A percentile compares a stretch with the other conserved stretches of the same genome.
Evolutionary conservation across 2,113 vertebrate species (phyloP).

Genomic region (Delphinapterus leucas): DNA sequence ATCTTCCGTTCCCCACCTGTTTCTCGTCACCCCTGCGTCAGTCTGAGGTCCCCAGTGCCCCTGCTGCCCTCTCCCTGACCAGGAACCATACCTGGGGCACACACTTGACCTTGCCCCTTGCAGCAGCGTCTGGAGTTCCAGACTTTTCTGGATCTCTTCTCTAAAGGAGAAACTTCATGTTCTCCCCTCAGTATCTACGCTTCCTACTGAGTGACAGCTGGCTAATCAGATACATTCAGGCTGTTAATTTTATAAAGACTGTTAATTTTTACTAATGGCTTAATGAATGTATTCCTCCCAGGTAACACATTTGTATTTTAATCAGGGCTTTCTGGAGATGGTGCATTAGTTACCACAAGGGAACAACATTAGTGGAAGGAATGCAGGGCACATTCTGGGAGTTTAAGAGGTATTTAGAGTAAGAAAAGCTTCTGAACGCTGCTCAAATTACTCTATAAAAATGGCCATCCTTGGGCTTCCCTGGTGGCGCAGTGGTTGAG

Average conservation of each 20-base stretch:
- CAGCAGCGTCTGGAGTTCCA: background rate
- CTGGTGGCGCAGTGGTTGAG: no score
- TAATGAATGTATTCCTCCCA: constrained; percentile 54
- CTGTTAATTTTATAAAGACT: constrained; percentile 58
- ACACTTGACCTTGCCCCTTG: background rate
- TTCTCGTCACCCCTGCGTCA: background rate
- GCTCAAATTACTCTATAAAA: background rate
- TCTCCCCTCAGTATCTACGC: background rate
- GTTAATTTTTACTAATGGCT: constrained; percentile 52
- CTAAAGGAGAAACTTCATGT: background rate
- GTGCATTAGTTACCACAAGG: background rate
- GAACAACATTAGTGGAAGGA: background rate
- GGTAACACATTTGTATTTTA: constrained; percentile 43
- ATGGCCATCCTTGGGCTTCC: no score
- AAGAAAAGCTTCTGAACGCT: background rate
- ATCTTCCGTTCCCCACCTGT: background rate
- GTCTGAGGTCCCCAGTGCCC: background rate
- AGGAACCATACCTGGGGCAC: accelerated
- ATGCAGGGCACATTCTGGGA: background rate
- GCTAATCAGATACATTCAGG: background rate
- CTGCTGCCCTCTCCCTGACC: background rate
- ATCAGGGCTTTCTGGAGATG: background rate
- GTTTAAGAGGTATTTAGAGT: background rate
- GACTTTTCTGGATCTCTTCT: background rate
- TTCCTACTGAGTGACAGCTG: background rate